Base-by-base conservation (phyloP, 1,140 invertebrate genomes). In the Anoplophora glabripennis region DNA sequence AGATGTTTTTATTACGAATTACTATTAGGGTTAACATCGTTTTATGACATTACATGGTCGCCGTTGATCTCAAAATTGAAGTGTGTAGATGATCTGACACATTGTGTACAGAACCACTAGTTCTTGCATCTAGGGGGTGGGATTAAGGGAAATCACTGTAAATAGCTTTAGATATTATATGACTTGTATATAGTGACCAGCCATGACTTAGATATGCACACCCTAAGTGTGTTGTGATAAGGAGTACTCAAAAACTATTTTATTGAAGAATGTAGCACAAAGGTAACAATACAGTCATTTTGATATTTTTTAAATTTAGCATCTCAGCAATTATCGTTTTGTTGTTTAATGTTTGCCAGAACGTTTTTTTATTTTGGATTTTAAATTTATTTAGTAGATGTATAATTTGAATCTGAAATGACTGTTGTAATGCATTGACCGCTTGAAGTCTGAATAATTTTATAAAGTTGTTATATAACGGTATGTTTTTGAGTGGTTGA, bases 61-160 rank as follows among this genome's bases (percentile, higher is more conserved):
- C 65, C 63, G 66, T 65, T 70, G 70, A 72, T 72, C 70, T 72
- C 70, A 72, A 70, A 72, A 70, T 72, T 72, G 52, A 65, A 61
- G 56, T 61, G 56, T 69, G 57, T 64, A 66, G 65, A 61, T 67
- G 67, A 65, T 68, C 59, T 66, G 53, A 65, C 42, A 65, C 53
- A 49, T 14, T 57, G 59, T 65, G 54, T 64, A 63, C 46, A 63
- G 57, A 65, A 67, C 40, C 47, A 53, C 47, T 49, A 62, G 56
- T 59, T 65, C 53, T 62, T 52, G 42, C 66, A 64, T 63, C 46
- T 65, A 53, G 56, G 64, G 63, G 59, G 58, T 59, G 59, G 59
- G 57, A 59, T 49, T 61, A 63, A 61, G 54, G 61, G 58, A 58
- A 64, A 44, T 69, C 53, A 49, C 59, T 70, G 70, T 72, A 72